These are phyloP conservation scores for Oriolus oriolus DNA, from an alignment of 2,113 vertebrate genomes.

Conservation along the genomic window DNA sequence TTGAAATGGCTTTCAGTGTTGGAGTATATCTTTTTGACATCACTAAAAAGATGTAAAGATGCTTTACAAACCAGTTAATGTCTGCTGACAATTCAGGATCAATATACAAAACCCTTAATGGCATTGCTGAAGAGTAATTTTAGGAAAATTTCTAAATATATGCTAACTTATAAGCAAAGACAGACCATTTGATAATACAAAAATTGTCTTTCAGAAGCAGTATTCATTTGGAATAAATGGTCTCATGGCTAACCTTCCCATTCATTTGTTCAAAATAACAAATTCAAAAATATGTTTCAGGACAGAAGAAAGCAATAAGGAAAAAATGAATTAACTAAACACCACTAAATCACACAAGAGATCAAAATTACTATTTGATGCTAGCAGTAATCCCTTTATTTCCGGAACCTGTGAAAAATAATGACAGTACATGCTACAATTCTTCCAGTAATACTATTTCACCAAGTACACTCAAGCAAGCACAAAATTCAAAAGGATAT, in stretches of 20 bases:
- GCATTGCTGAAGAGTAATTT: background rate
- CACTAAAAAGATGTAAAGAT: background rate
- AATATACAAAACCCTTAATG: background rate
- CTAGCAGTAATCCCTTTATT: background rate
- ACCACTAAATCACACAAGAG: background rate
- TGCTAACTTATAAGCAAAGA: background rate
- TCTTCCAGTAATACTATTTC: background rate
- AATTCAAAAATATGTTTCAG: background rate
- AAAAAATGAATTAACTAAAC: background rate
- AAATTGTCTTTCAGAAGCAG: background rate
- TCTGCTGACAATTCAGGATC: background rate
- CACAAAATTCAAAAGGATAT: background rate
- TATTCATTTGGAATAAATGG: background rate
- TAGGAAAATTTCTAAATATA: background rate
- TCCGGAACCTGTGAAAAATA: background rate
- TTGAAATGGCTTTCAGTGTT: background rate
- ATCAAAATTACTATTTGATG: background rate
- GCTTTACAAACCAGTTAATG: background rate
- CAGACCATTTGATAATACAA: background rate
- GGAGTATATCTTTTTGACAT: background rate
- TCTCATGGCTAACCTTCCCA: background rate
- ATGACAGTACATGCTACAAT: background rate
- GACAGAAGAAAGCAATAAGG: background rate
- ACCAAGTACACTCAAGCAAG: background rate
- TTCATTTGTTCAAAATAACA: background rate